Evolutionary conservation across 1,140 invertebrate genomes (phyloP), one percentile per base, ranked within the genome.

Genomic region (Batillaria attramentaria): DNA sequence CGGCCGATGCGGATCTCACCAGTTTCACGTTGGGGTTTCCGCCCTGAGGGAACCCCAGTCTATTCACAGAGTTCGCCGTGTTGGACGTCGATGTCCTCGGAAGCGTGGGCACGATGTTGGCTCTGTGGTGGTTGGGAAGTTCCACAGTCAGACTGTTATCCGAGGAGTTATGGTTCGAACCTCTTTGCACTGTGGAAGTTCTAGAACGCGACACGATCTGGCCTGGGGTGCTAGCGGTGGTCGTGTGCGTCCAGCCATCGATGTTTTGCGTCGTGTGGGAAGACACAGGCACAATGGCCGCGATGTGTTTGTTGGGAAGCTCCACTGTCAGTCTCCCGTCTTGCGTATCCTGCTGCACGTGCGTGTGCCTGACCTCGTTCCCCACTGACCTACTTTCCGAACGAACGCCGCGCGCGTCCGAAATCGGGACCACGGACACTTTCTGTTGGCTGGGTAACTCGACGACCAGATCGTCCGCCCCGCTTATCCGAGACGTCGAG

Each of bases 301-400:
- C 68, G n/a, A 42, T 70, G 68, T 70, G 68, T 33, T 75, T 28
- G 73, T 65, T 75, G 54, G 57, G 68, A 4, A 70, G 68, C 2
- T 39, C 37, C 24, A 70, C 68, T 1, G 41, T 42, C 37, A 70
- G 18, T 3, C 39, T 42, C 8, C 35, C 68, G 42, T 39, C 39
- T 18, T 13, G 35, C 10, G 37, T 41, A 42, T 5, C 31, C 5
- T 20, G 24, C 8, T 60, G 57, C n/a, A n/a, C 8, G 24, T 13
- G 57, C 6, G 6, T 60, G 57, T 6, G 24, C 20, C 24, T n/a
- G 24, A 20, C 24, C 57, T 4, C 31, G 57, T 10, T 24, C 20
- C 31, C 57, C 24, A n/a, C 57, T 60, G 57, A 60, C 24, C 57
- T 8, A 20, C 57, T 60, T 60, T 60, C 57, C 31, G 6, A n/a